Percentiles rank a stretch among this genome's conserved stretches.
phyloP scores from a whole-genome alignment of 2,797 vertebrate genomes.

The Syngnathus acus region DNA sequence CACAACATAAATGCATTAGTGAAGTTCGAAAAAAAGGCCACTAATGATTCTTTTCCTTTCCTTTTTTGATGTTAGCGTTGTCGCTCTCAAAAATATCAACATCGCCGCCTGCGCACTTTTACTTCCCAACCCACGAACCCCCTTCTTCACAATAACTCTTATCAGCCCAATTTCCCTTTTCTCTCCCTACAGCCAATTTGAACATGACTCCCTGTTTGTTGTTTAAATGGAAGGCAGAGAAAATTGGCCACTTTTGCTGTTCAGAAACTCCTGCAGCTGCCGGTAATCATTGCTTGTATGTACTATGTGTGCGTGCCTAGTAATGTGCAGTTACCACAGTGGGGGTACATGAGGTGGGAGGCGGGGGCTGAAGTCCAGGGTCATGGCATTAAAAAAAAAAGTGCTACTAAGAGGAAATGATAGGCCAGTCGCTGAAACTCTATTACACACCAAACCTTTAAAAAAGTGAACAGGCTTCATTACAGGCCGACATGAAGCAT shows the following conservation, averaged over 20 bases:
- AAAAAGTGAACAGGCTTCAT: constrained; percentile 74
- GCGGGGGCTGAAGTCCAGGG: constrained; percentile 38
- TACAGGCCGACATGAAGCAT: constrained; percentile 74
- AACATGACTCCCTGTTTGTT: constrained; percentile 71
- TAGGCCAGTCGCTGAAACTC: constrained; percentile 83
- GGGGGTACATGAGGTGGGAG: constrained; percentile 41
- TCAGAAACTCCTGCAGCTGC: constrained; percentile 74
- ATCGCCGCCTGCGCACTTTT: constrained; percentile 29
- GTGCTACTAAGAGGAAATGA: constrained; percentile 85
- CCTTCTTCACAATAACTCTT: constrained; percentile 58
- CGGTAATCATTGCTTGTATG: constrained; percentile 56
- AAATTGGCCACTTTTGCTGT: constrained; percentile 77
- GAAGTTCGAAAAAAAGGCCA: background rate
- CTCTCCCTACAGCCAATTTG: constrained; percentile 54
- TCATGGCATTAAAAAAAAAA: constrained; percentile 67
- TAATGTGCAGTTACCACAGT: constrained; percentile 62
- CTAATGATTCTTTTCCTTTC: constrained; percentile 9
- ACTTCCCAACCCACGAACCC: constrained; percentile 41
- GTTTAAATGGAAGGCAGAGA: constrained; percentile 76
- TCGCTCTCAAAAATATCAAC: constrained; percentile 45
- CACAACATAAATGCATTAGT: constrained; percentile 12
- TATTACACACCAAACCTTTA: constrained; percentile 78
- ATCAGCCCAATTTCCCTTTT: constrained; percentile 61
- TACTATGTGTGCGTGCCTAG: constrained; percentile 25
- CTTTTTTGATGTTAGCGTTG: constrained; percentile 9